Evolutionary conservation across 92 coral and sea anemone genomes (phyloP).

Genomic region (Scolanthus callimorphus): DNA sequence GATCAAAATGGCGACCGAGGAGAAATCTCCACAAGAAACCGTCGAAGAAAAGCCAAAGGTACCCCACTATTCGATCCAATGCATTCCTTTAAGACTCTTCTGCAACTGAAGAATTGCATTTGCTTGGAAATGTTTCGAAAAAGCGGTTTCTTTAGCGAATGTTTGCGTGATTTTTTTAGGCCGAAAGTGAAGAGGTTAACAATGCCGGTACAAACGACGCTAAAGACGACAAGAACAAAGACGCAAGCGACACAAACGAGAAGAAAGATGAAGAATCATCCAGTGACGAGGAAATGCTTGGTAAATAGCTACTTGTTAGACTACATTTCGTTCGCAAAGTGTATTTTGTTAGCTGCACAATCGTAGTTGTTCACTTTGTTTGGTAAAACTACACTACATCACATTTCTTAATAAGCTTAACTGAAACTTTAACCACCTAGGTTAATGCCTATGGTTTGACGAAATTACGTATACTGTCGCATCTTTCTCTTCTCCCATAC

Average conservation of each 20-base stretch:
- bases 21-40: conserved; percentile 17
- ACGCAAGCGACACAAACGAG: conserved; percentile 41
- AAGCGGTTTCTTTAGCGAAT: background rate
- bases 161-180: conserved; percentile 9
- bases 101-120: background rate
- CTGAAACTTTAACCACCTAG: too few species aligned
- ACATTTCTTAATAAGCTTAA: too few species aligned
- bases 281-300: conserved; percentile 57
- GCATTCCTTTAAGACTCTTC: background rate
- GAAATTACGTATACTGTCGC: too few species aligned
- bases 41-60: conserved; percentile 37
- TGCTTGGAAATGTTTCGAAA: background rate
- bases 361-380: too few species aligned
- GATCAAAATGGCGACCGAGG: conserved; percentile 74
- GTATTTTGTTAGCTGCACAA: too few species aligned
- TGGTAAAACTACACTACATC: too few species aligned
- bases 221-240: conserved; percentile 36
- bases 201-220: conserved; percentile 32
- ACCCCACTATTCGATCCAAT: too few species aligned
- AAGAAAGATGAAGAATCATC: conserved; percentile 65
- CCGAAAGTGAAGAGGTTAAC: conserved; percentile 48
- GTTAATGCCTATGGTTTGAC: too few species aligned
- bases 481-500: too few species aligned
- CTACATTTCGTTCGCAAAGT: too few species aligned
- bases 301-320: too few species aligned